Evolutionary conservation across 2,113 vertebrate species (phyloP).

Genomic region (Heliornis fulica): DNA sequence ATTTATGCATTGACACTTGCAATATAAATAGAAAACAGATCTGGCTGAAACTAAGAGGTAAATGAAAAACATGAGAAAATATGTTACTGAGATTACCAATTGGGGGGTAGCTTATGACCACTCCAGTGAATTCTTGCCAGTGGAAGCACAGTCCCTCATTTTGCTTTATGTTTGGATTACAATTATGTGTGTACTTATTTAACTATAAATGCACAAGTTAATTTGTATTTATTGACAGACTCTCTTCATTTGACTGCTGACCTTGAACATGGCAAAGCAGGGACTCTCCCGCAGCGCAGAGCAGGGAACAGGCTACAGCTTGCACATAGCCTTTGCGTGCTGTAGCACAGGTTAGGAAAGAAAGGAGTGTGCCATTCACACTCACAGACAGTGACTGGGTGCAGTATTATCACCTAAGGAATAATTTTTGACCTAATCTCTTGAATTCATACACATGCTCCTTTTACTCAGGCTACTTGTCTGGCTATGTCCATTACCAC

Average conservation of each 20-base stretch:
- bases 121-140: not conserved
- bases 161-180: not conserved
- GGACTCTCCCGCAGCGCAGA: not conserved
- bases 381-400: not conserved
- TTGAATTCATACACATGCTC: not conserved
- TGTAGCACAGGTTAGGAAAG: not conserved
- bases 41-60: constrained; percentile 25
- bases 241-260: not conserved
- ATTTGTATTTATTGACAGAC: not conserved
- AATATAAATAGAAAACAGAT: constrained; percentile 50
- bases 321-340: not conserved
- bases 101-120: not conserved
- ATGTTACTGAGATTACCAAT: not conserved
- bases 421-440: not conserved
- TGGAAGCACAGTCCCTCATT: not conserved
- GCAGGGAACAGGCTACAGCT: not conserved
- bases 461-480: not conserved
- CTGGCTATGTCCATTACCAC: not conserved
- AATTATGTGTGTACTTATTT: not conserved
- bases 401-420: not conserved
- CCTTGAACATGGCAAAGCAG: not conserved
- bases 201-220: not conserved
- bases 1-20: constrained; percentile 35
- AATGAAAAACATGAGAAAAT: constrained; percentile 37
- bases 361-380: not conserved